Evolutionary conservation across 2,113 vertebrate genomes (phyloP).

Genomic region (Propithecus coquereli): DNA sequence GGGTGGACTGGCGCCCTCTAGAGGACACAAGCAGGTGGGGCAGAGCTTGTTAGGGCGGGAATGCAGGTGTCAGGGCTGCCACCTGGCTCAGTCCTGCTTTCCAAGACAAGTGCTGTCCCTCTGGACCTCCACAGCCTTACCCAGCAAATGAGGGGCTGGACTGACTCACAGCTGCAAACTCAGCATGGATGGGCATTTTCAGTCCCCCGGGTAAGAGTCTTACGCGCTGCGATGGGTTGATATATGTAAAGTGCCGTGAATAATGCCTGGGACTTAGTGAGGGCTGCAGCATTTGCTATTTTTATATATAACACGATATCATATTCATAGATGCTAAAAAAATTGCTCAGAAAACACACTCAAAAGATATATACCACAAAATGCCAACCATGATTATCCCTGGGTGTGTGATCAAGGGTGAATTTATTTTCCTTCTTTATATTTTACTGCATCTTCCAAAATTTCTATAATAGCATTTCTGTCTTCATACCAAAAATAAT

Average conservation of each 20-base stretch:
- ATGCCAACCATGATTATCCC: not conserved
- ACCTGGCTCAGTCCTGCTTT: not conserved
- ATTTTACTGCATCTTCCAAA: not conserved
- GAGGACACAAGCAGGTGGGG: fast-evolving
- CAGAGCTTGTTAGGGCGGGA: not conserved
- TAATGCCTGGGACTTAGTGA: not conserved
- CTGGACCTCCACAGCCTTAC: not conserved
- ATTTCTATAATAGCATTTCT: not conserved
- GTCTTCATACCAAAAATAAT: not conserved
- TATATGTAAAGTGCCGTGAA: not conserved
- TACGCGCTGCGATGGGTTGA: not conserved
- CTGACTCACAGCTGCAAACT: not conserved
- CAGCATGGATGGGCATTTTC: not conserved
- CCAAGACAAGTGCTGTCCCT: not conserved
- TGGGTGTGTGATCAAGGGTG: not conserved
- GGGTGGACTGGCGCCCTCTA: not conserved
- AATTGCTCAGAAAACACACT: not conserved
- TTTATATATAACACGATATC: not conserved
- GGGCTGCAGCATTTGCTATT: not conserved
- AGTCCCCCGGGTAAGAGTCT: not conserved
- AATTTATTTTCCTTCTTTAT: not conserved
- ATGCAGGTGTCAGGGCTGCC: not conserved
- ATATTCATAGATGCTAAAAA: not conserved
- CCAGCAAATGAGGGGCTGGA: not conserved
- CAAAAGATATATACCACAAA: not conserved